Evolutionary conservation across 2,888 invertebrate genomes (phyloP).

Genomic region (Drosophila sordidula): DNA sequence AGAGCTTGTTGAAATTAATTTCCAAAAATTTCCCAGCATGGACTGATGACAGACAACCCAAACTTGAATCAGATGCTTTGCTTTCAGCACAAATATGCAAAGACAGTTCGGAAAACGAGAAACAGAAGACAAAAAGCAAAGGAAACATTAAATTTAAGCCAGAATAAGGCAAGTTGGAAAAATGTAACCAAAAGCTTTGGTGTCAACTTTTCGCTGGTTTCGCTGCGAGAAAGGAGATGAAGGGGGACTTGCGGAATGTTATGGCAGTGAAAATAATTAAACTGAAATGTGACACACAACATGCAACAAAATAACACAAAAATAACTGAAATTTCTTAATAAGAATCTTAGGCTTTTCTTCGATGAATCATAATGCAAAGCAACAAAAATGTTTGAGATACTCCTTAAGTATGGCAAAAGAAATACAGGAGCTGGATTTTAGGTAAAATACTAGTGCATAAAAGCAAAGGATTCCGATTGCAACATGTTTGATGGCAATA

Average conservation of each 20-base stretch:
- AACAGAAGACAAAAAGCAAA: constrained; percentile 1
- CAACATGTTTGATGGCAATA: too few relatives aligned
- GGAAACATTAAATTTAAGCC: not conserved
- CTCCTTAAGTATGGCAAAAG: not conserved
- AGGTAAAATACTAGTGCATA: too few relatives aligned
- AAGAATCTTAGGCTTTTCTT: constrained; percentile 12
- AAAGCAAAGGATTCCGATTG: too few relatives aligned
- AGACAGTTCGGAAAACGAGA: not conserved
- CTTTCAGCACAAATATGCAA: not conserved
- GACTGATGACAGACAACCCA: not conserved
- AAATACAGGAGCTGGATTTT: not conserved
- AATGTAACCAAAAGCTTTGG: constrained; percentile 19
- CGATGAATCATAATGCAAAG: not conserved
- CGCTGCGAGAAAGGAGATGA: not conserved
- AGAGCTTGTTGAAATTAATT: not conserved
- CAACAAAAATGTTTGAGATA: not conserved
- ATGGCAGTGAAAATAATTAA: constrained; percentile 18
- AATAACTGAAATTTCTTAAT: constrained; percentile 8
- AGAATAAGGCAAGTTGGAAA: not conserved
- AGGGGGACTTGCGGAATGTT: not conserved
- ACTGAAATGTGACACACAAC: constrained; percentile 23
- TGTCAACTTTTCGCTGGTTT: constrained; percentile 21
- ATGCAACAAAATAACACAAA: constrained; percentile 4
- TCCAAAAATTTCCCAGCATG: not conserved
- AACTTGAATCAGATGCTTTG: constrained; percentile 3